phyloP scores from a whole-genome alignment of 1,140 invertebrate species.

The Capitella teleta region DNA sequence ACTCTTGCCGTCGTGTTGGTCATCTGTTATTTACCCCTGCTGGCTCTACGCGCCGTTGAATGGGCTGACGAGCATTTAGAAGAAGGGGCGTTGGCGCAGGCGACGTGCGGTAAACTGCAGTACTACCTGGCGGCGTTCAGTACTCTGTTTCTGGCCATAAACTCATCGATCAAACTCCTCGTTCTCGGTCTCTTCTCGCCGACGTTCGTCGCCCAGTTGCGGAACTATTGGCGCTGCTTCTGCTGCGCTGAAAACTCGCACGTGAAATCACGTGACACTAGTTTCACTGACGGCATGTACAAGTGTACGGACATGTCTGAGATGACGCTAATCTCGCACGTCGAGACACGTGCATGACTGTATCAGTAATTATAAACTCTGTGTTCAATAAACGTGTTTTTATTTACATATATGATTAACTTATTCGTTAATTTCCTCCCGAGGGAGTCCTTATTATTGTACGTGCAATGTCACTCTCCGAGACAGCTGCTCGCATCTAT shows the following conservation, averaged over 20 bases:
- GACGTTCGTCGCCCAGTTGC: background rate
- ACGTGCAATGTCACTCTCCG: too few relatives aligned
- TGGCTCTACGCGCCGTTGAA: background rate
- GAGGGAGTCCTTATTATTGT: too few relatives aligned
- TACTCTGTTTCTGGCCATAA: background rate
- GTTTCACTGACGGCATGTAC: background rate
- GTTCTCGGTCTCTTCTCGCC: background rate
- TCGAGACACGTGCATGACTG: too few relatives aligned
- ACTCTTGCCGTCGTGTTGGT: background rate
- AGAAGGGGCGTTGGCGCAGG: too few relatives aligned
- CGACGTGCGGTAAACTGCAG: background rate
- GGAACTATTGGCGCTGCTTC: background rate
- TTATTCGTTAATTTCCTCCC: too few relatives aligned
- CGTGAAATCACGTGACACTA: background rate
- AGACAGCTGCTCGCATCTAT: too few relatives aligned
- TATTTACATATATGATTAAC: too few relatives aligned
- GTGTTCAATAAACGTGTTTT: too few relatives aligned
- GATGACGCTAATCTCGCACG: constrained; percentile 7
- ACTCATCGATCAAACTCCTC: background rate
- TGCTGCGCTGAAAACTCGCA: background rate
- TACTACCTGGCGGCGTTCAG: background rate
- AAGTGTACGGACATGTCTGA: constrained; percentile 3
- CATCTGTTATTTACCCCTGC: background rate
- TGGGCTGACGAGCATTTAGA: background rate
- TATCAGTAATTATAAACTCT: too few relatives aligned